Evolutionary conservation across 2,113 vertebrate species (phyloP), one percentile per base, ranked within the genome.

Genomic region (Pelmatolapia mariae): DNA sequence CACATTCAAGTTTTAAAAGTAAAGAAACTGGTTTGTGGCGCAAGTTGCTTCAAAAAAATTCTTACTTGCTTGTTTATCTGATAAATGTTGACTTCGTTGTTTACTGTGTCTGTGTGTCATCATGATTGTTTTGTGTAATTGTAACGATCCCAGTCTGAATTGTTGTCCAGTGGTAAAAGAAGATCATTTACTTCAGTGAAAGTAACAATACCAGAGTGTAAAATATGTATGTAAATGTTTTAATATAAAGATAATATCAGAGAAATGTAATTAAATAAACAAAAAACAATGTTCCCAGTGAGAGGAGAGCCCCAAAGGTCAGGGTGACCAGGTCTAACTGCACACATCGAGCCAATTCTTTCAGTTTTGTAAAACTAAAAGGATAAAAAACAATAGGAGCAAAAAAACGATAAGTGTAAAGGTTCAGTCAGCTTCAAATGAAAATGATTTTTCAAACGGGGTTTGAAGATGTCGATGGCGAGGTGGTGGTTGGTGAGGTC

Each of bases 361-460:
- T 54, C 53, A 54, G 31, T 12, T 63, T 63, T 66, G 61, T 66
- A n/a, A 66, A 66, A 8, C 31, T 38, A 0, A 8, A 66, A n/a
- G 18, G n/a, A 66, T n/a, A 66, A 38, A 19, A 36, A 66, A 36
- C 31, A 36, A 63, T 18, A 36, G 0, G 36, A 36, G 10, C 59
- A n/a, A 66, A 12, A 29, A 4, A 22, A 0, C 5, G 1, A 33
- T 18, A 61, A 0, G 16, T 0, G 26, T 61, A 31, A 61, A 7
- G 1, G 0, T 31, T 66, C 61, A 36, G 33, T 36, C 33, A 66
- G 18, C 31, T 66, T 66, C 31, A 66, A 0, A 8, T 66, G 18
- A 36, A 63, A 63, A 63, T 63, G 31, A 36, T 3, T 63, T 33
- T 63, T 63, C 59, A 63, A 66, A 36, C 18, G 5, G 18, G 18